Evolutionary conservation across 2,797 vertebrate genomes (phyloP).

Genomic region (Coreius guichenoti): DNA sequence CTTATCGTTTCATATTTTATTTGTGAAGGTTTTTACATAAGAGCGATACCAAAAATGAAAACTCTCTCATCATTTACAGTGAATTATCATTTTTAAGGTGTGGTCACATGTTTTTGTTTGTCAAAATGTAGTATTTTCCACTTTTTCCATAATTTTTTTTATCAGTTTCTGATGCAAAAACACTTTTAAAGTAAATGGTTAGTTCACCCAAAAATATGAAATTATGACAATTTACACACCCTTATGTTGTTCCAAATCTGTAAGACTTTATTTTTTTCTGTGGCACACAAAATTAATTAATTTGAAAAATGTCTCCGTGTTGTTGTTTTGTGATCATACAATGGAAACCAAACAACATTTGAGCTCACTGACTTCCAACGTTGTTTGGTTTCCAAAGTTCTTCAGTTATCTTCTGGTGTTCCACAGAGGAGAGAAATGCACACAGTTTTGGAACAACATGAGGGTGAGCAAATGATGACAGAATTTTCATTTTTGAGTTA

Average conservation of each 20-base stretch:
- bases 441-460: neutral
- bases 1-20: too few species aligned
- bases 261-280: neutral
- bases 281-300: neutral
- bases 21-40: too few species aligned
- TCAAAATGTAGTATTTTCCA: too few species aligned
- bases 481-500: neutral
- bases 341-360: neutral
- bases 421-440: too few species aligned
- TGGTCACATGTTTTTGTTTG: neutral
- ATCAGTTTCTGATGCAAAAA: neutral
- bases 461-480: conserved; percentile 5
- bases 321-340: neutral
- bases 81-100: neutral
- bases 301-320: neutral
- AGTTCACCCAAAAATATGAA: neutral
- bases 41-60: too few species aligned
- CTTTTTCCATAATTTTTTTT: too few species aligned
- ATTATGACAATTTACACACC: neutral
- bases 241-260: neutral
- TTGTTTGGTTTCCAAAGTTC: neutral
- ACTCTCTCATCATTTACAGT: neutral
- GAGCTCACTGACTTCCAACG: neutral
- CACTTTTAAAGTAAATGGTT: neutral
- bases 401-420: neutral